These are phyloP conservation scores for Corbicula japonica DNA, from an alignment of 2,888 invertebrate genomes.

Conservation along the genomic window DNA sequence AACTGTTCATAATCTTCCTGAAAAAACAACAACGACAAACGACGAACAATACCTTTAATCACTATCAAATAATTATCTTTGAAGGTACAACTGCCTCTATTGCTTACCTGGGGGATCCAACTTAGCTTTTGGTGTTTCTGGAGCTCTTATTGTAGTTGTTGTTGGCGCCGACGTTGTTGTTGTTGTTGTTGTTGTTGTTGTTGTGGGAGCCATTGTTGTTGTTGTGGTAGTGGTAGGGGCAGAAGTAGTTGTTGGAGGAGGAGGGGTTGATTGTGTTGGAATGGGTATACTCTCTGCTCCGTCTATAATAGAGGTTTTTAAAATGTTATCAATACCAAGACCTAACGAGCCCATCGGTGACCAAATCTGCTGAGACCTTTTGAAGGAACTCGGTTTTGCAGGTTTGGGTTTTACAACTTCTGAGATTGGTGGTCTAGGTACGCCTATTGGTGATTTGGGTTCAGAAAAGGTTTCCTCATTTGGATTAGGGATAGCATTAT, in stretches of 20 bases:
- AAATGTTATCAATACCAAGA: slow-evolving; percentile 46
- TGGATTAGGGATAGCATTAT: not conserved
- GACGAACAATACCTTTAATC: too few species aligned
- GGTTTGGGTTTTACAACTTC: slow-evolving; percentile 8
- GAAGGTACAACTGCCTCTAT: too few species aligned
- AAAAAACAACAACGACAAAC: too few species aligned
- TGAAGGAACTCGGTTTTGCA: slow-evolving; percentile 2
- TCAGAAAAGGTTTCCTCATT: not conserved
- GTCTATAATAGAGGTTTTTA: slow-evolving; percentile 41
- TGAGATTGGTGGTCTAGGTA: not conserved
- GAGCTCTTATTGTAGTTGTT: slow-evolving; percentile 13
- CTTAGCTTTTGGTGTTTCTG: slow-evolving; percentile 17
- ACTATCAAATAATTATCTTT: too few species aligned
- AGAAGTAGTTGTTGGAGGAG: slow-evolving; percentile 25
- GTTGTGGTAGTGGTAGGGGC: slow-evolving; percentile 19
- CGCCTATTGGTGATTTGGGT: slow-evolving; percentile 1
- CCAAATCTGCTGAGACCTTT: slow-evolving; percentile 50
- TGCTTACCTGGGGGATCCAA: slow-evolving; percentile 24
- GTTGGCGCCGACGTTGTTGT: slow-evolving; percentile 34
- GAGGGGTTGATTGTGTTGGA: slow-evolving; percentile 28
- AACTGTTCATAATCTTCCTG: too few species aligned
- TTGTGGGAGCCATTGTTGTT: slow-evolving; percentile 28
- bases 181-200: slow-evolving; percentile 27
- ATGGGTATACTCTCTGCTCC: slow-evolving; percentile 46
- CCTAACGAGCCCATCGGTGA: slow-evolving; percentile 52